Evolutionary conservation across 2,888 invertebrate species (phyloP), one percentile per base, ranked within the genome.

Genomic region (Drosophila prostipennis): DNA sequence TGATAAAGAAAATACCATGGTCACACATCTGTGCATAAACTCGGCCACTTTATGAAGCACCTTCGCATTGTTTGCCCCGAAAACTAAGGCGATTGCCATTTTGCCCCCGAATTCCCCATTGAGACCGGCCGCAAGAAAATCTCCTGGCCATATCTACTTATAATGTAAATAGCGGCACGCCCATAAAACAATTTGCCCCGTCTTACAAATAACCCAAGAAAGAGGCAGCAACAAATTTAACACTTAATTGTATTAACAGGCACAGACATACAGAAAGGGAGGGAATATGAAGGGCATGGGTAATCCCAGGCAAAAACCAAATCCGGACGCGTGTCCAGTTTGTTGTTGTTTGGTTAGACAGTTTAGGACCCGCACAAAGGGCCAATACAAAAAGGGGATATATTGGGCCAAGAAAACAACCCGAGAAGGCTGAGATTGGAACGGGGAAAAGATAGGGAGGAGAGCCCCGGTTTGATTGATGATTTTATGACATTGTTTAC

Each of bases 401-500:
- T 45, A 45, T 26, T 26, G 45, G 55, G 40, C 72, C 55, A 48
- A 72, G 49, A 40, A 55, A 72, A 71, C 51, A 52, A 53, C 55
- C 11, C 51, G 45, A 52, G 55, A 45, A 45, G 29, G 32, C 37
- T 56, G 39, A 45, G 36, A 36, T 53, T 57, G 42, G 49, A 61
- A 52, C 43, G 51, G 16, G 3, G 6, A 39, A 37, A n/a, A 39
- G 37, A 40, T 42, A 39, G 61, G 49, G 36, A 45, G 59, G 61
- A 57, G 65, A n/a, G 39, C 53, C 45, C 58, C 68, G 55, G 74
- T 76, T 80, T 85, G 84, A 85, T 85, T 85, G 85, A 88, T 85
- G 85, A 85, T 84, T 88, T 88, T 88, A 88, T 88, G 89, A 87
- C 89, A 84, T 79, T 85, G 85, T 85, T 85, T 84, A 79, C 89